Evolutionary conservation across 2,888 invertebrate species (phyloP), one percentile per base, ranked within the genome.

Genomic region (Hemicrepidius hirtus): DNA sequence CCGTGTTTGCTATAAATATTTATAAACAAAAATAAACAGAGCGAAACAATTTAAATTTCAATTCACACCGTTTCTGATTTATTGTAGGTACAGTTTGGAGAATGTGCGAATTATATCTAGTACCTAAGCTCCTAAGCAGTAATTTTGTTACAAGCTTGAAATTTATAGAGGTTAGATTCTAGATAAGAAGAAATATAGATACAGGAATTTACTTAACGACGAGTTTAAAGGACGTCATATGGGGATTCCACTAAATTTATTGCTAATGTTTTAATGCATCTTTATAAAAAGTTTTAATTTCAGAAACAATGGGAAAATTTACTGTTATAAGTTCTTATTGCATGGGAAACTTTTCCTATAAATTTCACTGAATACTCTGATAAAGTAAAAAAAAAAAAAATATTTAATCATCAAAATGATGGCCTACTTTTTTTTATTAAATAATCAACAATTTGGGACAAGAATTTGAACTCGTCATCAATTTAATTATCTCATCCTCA

Each of bases 111-210:
- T 63, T 46, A 46, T 46, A n/a, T n/a, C n/a, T n/a, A n/a, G n/a
- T n/a, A n/a, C n/a, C n/a, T n/a, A n/a, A 20, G 32, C 16, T 20
- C 46, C 28, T 44, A 21, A 32, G 32, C 18, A 18, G 35, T 49
- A 63, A 63, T 46, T 63, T 46, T 44, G 18, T 20, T 12, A 32
- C 20, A 1, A 9, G 28, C 16, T 13, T 41, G 60, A 41, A 35
- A 63, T 63, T 63, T 63, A 63, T 63, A 20, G 63, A 60, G 63
- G 44, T 63, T 16, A 63, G 63, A 63, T 63, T 16, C n/a, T 32
- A 63, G 63, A 63, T 63, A 63, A 63, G 28, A 49, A 63, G 63
- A 63, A 63, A 63, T 63, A 63, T 63, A 49, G 63, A 63, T 28
- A 49, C 63, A 32, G 32, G 63, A 46, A 63, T 63, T 63, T 28